phyloP scores from a whole-genome alignment of 2,797 vertebrate genomes.

The Phoxinus dragarum region DNA sequence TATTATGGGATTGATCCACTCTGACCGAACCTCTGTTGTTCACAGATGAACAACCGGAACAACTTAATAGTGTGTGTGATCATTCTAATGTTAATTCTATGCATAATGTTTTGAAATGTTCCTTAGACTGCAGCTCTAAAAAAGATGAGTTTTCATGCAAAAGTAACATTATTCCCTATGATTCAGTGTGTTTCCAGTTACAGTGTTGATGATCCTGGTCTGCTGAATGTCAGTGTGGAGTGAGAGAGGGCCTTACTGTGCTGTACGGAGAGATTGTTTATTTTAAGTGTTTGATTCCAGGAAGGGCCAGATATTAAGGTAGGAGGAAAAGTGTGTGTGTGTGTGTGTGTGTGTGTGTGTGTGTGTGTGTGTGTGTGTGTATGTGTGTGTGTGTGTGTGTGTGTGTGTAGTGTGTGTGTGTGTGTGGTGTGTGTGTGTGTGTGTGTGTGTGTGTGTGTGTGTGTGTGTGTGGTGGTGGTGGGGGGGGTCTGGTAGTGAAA shows the following conservation, averaged over 20 bases:
- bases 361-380: not conserved
- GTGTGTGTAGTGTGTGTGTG: not conserved
- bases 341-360: not conserved
- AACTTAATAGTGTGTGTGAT: not conserved
- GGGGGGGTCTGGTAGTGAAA: slow-evolving; percentile 15
- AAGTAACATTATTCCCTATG: not conserved
- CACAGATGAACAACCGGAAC: not conserved
- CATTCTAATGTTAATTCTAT: not conserved
- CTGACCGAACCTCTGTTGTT: not conserved
- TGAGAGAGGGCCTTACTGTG: not conserved
- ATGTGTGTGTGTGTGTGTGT: not conserved
- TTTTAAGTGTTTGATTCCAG: slow-evolving; percentile 41
- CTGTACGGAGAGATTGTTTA: slow-evolving; percentile 27
- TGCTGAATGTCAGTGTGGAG: not conserved
- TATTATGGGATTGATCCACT: not conserved
- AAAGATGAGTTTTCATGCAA: not conserved
- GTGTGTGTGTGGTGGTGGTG: not conserved
- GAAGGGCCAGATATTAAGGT: slow-evolving; percentile 21
- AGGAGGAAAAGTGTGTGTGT: slow-evolving; percentile 12
- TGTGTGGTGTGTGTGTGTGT: not conserved
- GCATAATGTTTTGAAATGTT: not conserved
- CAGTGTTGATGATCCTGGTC: not conserved
- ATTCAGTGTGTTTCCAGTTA: not conserved
- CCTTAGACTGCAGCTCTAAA: not conserved
- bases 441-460: not conserved